Evolutionary conservation across 2,797 vertebrate species (phyloP).

Genomic region (Sebastes wilsoni): DNA sequence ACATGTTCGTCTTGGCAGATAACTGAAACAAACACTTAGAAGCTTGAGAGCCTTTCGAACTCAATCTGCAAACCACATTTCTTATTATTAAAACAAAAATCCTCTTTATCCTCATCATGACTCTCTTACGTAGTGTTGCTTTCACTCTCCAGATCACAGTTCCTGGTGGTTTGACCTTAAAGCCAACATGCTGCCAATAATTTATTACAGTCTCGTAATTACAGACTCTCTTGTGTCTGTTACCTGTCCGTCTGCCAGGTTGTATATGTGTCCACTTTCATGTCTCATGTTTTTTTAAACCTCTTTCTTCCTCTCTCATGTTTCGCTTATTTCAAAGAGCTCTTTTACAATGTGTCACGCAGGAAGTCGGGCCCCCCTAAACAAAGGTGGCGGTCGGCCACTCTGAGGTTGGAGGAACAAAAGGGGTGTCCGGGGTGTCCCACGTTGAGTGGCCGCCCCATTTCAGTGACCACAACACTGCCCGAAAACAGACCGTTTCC

Average conservation of each 20-base stretch:
- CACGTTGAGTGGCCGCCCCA: slow-evolving; percentile 15
- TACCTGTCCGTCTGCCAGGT: slow-evolving; percentile 3
- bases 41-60: neutral
- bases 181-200: neutral
- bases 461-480: slow-evolving; percentile 23
- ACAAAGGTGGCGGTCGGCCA: slow-evolving; percentile 61
- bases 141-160: slow-evolving; percentile 5
- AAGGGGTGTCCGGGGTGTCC: slow-evolving; percentile 40
- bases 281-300: neutral
- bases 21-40: neutral
- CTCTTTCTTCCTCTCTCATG: slow-evolving; percentile 13
- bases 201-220: slow-evolving; percentile 3
- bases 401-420: slow-evolving; percentile 57
- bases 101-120: neutral
- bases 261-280: neutral
- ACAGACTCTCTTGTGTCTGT: neutral
- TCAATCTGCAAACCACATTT: slow-evolving; percentile 7
- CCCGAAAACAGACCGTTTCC: neutral
- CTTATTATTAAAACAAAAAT: slow-evolving; percentile 16
- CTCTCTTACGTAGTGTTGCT: neutral
- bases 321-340: slow-evolving; percentile 31
- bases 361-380: slow-evolving; percentile 60
- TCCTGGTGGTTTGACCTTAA: slow-evolving; percentile 7
- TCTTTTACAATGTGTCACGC: slow-evolving; percentile 52
- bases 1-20: neutral